Percentiles rank a stretch among this genome's conserved stretches.
Conservation (phyloP, 2,888 invertebrate genomes). For the Tromatobia lineatoria region DNA sequence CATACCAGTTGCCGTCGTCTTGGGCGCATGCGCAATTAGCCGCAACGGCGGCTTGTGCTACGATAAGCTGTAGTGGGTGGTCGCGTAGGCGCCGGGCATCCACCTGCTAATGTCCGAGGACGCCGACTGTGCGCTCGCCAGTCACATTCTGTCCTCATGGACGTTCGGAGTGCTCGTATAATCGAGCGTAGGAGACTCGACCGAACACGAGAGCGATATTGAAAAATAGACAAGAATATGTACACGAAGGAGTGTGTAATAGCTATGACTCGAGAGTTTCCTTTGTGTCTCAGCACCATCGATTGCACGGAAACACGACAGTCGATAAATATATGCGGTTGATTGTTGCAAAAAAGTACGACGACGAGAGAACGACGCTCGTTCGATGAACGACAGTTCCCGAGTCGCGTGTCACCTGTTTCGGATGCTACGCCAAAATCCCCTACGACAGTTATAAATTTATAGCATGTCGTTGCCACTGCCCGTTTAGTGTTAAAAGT, state of each 20-base stretch:
- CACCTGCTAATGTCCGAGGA: conserved; percentile 65
- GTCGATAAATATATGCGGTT: neutral
- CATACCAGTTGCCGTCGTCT: neutral
- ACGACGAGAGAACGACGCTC: neutral
- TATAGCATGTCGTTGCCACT: neutral
- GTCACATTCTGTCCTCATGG: conserved; percentile 62
- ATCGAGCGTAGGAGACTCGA: conserved; percentile 25
- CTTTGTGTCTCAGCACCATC: neutral
- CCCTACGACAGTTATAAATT: neutral
- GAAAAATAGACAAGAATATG: neutral
- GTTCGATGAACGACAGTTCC: neutral
- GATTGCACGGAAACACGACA: neutral
- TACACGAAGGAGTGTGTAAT: neutral
- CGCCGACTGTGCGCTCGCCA: conserved; percentile 47
- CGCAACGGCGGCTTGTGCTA: neutral
- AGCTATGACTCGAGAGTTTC: neutral
- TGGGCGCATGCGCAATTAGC: neutral
- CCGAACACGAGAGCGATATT: conserved; percentile 1
- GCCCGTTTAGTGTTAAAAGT: conserved; percentile 4
- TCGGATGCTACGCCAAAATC: neutral
- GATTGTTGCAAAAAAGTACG: neutral
- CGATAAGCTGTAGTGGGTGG: conserved; percentile 19
- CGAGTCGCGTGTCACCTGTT: neutral
- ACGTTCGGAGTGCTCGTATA: conserved; percentile 39
- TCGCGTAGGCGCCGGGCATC: conserved; percentile 59